Base-by-base conservation (phyloP, 1,140 invertebrate genomes). In the Meloidogyne hapla region DNA sequence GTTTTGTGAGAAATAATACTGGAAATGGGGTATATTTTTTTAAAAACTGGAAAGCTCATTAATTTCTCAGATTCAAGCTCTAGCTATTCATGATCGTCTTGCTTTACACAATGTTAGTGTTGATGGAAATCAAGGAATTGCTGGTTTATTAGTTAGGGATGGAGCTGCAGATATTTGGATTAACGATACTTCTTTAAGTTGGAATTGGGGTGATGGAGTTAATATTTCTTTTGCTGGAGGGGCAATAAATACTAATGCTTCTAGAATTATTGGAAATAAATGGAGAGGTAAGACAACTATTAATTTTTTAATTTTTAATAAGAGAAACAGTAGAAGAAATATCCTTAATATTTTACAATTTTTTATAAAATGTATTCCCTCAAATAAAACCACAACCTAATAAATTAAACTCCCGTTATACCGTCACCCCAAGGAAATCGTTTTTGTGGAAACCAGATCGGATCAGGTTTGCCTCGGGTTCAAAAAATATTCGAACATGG, bases 101-200 rank as follows among this genome's bases (percentile, higher is more conserved):
- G 81, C 76, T 18, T 45, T 86, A 25, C 80, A 79, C 6, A 86
- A 86, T n/a, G 87, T 95, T 33, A 91, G 93, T 1, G 88, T 94
- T 1, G 95, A 92, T 93, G 89, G 93, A 66, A 96, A 97, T 85
- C 91, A 95, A 83, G 94, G 93, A 15, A 91, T 92, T 1, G 91
- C 93, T 85, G 93, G 92, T 71, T 86, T 93, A 23, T 89, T 91
- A 9, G 90, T 92, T 33, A 92, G 92, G 86, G 93, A 95, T 88
- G 93, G 93, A 0, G 94, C 92, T 1, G 91, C 92, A 0, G 89
- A 97, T 12, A 92, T 87, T 26, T 87, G 85, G 85, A 66, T 87
- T 15, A 87, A 94, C 84, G 94, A 95, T 88, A 94, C 93, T 0
- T 91, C 92, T 85, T 91, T 97, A 77, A 91, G 91, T 74, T 91